Base-by-base conservation (phyloP, 1,140 invertebrate genomes). In the Apis florea region DNA sequence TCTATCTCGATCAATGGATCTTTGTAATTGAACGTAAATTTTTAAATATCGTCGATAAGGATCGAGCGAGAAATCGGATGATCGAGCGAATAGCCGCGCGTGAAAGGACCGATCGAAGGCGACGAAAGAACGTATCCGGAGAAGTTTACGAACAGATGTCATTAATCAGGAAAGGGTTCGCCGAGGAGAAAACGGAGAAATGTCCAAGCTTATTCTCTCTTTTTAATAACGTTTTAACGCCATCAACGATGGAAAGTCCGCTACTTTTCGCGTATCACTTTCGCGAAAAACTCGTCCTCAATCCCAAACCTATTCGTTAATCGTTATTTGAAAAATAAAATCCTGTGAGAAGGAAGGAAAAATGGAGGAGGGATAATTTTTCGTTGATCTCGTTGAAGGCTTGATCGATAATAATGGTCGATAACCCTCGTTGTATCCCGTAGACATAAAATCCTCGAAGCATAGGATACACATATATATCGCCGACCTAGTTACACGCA, bases 111-210 rank as follows among this genome's bases (percentile, higher is more conserved):
- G 53, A 70, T 70, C 21, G 31, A 19, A 70, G 11, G 5, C 24
- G 21, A 49, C 19, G 21, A 40, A 40, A 47, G 24, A 40, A 59
- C 8, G 56, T 47, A 31, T 17, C 13, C 10, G 17, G 40, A 15
- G n/a, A 51, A 40, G 53, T 40, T 54, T 40, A 40, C 31, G 17
- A 12, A 4, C 12, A 40, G 13, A 19, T 59, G 24, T 81, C 67
- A 56, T 84, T 72, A 81, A 79, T 85, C 75, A 6, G 24, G 1
- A 8, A 13, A 40, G 31, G 5, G 31, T 31, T 31, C 31, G 31
- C 77, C 88, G 26, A 67, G 85, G 88, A 85, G 88, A 88, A 88
- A 89, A 86, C 64, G 64, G 31, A 58, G 78, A 85, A 61, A 67
- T 11, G 8, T 40, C 49, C 61, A 17, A 40, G 10, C 70, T 19